Evolutionary conservation across 2,797 vertebrate species (phyloP), one percentile per base, ranked within the genome.

Genomic region (Oreortyx pictus): DNA sequence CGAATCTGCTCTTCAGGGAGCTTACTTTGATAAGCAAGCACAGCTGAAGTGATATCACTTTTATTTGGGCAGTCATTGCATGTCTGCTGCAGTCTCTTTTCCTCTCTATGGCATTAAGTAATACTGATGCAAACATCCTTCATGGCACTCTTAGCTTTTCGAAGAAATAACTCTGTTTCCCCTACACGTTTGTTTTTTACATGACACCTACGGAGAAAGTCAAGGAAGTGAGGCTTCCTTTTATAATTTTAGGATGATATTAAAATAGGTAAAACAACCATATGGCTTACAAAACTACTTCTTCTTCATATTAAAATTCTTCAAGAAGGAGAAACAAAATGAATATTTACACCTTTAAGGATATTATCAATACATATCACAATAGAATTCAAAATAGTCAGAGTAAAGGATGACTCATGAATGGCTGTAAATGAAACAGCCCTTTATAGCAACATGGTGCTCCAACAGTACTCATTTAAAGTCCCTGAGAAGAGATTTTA

Each of bases 391-490:
- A 87, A 88, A 92, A 62, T 12, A 81, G 49, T 81, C 43, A 88
- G 49, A 89, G 59, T 10, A 83, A 50, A 78, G 59, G 33, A 83
- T 44, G 60, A 79, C 72, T 95, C 70, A 73, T 71, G 83, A 92
- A 79, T 85, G 60, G 35, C 56, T 59, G 37, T 46, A 92, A 96
- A 95, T 68, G 61, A 95, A 93, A 29, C 49, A 39, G 57, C 61
- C 80, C 61, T 60, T 67, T 87, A 54, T 31, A 80, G 71, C 56
- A 84, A 76, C 84, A 67, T 19, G 23, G 60, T 73, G 66, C 19
- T 82, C 44, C 27, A 91, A 31, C 25, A 80, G 33, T 35, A 92
- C 14, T 64, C 41, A 49, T 24, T 83, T 52, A 61, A 73, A 82
- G 31, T 6, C 8, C 18, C 3, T 43, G 11, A 43, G 46, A 86